Evolutionary conservation across 2,797 vertebrate genomes (phyloP), one percentile per base, ranked within the genome.

Genomic region (Xiphophorus birchmanni): DNA sequence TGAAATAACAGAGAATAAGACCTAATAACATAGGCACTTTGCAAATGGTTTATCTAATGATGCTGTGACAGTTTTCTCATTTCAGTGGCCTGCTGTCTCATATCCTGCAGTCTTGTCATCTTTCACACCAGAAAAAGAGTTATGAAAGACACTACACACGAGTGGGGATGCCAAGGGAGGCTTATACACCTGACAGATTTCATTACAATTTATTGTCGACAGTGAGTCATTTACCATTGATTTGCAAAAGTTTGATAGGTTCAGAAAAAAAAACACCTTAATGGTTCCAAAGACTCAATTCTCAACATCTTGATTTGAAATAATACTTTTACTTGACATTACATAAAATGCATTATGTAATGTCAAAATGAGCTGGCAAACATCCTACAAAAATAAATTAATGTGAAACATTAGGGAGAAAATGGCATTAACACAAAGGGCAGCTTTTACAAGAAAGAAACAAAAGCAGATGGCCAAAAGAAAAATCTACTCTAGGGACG

Each of bases 401-500:
- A 37, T 9, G 3, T 54, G 32, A 54, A 15, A 5, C 11, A 17
- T 60, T 60, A 29, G 56, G 15, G 32, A 13, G 17, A 7, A 29
- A 63, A 7, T 13, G 29, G 29, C 58, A 32, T 17, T 56, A 56
- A 56, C 54, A 56, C 11, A 12, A n/a, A 56, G 42, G 32, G 45
- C 76, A 44, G 13, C 3, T 15, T 83, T 83, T 73, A 75, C 84
- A 37, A 44, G 18, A 60, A 48, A 44, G 52, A 87, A 78, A 79
- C 76, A 78, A 79, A 84, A 84, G 74, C 93, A 93, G 91, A 93
- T 94, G 91, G 90, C 73, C 77, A 76, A 54, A 88, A 79, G 90
- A 91, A 88, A 78, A 91, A 91, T 87, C 89, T 67, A 88, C 90
- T 95, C 93, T 91, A 91, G 89, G 92, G 88, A 90, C 91, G 82